phyloP scores from a whole-genome alignment of 2,113 vertebrate species.

The Corythoichthys intestinalis region DNA sequence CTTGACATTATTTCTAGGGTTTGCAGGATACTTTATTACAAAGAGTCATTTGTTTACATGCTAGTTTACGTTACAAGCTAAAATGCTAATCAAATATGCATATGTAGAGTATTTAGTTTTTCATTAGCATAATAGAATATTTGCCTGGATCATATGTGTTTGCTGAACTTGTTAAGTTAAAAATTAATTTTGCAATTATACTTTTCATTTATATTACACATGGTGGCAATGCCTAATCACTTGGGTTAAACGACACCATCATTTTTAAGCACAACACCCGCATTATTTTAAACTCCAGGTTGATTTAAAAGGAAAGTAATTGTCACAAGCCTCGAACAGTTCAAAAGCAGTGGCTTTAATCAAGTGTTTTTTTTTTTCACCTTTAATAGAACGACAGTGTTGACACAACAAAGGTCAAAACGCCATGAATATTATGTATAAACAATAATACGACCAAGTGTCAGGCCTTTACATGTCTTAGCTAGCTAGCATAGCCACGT shows the following conservation, averaged over 20 bases:
- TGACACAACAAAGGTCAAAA: neutral
- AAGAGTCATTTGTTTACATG: too few relatives aligned
- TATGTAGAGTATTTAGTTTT: too few relatives aligned
- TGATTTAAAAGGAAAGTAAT: neutral
- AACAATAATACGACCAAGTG: neutral
- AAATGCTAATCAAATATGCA: too few relatives aligned
- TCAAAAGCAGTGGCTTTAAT: neutral
- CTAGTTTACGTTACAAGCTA: too few relatives aligned
- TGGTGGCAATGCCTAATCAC: neutral
- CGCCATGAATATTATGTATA: neutral
- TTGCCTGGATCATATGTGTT: too few relatives aligned
- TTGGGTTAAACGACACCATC: neutral
- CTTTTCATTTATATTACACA: neutral
- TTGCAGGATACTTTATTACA: too few relatives aligned
- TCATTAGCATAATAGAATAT: too few relatives aligned
- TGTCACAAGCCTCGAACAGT: neutral
- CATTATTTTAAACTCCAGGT: neutral
- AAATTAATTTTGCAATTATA: too few relatives aligned
- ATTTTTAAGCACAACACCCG: neutral
- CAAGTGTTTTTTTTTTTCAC: neutral
- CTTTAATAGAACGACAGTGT: neutral
- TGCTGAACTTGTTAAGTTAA: too few relatives aligned
- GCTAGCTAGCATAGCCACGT: slow-evolving; percentile 53
- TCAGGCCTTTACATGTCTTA: slow-evolving; percentile 12
- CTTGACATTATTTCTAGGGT: too few relatives aligned